Evolutionary conservation across 2,888 invertebrate genomes (phyloP).

Genomic region (Oasisia sp.): DNA sequence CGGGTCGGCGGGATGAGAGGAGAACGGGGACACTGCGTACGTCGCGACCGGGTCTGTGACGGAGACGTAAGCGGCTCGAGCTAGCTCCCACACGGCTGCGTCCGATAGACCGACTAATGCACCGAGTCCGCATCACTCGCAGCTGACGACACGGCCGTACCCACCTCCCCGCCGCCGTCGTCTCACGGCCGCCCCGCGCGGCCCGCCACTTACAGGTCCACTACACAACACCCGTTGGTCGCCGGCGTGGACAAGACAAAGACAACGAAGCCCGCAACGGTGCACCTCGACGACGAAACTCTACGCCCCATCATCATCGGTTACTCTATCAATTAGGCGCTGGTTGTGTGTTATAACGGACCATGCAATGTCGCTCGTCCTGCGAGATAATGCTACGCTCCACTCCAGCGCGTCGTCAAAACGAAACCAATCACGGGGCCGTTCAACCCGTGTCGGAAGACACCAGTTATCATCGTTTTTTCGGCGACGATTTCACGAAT

Average conservation of each 20-base stretch:
- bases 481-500: not conserved
- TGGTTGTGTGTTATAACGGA: not conserved
- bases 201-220: not conserved
- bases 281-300: not conserved
- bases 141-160: not conserved
- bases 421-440: not conserved
- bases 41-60: not conserved
- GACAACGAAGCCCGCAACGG: not conserved
- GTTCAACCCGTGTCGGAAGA: not conserved
- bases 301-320: not conserved
- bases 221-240: not conserved
- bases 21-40: not conserved
- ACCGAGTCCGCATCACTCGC: not conserved
- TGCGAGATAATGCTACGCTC: not conserved
- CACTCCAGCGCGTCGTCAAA: not conserved
- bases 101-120: not conserved
- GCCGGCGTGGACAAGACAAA: not conserved
- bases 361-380: not conserved
- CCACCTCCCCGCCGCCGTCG: not conserved
- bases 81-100: not conserved
- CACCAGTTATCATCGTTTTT: not conserved
- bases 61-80: not conserved
- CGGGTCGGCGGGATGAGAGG: not conserved
- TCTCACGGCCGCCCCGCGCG: not conserved
- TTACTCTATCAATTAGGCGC: conserved; percentile 7